Percentiles rank a stretch among this genome's conserved stretches.
Evolutionary conservation across 2,797 vertebrate genomes (phyloP).

Genomic region (Heliangelus exortis): DNA sequence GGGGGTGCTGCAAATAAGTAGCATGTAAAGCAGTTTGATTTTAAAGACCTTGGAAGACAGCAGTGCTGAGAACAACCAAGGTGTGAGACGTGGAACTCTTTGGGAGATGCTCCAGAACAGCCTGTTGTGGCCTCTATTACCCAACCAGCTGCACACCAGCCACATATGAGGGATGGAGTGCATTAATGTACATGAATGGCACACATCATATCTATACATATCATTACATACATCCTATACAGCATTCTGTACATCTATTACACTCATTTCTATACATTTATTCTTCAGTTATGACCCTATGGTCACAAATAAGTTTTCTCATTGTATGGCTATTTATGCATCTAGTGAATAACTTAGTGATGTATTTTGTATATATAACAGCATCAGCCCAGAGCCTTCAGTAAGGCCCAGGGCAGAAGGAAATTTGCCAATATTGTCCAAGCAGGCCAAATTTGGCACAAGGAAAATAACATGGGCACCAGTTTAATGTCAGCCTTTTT

Average conservation of each 20-base stretch:
- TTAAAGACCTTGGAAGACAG: neutral
- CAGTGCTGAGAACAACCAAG: neutral
- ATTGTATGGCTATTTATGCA: neutral
- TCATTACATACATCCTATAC: too few species aligned
- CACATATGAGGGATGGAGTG: rapidly evolving
- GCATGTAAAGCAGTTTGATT: neutral
- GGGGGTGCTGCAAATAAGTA: neutral
- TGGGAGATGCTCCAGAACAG: neutral
- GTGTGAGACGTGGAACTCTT: neutral
- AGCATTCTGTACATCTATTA: too few species aligned
- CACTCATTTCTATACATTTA: too few species aligned
- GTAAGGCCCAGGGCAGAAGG: neutral
- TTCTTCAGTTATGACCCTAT: neutral
- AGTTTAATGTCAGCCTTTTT: neutral
- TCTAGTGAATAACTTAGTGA: rapidly evolving
- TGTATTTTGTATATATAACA: neutral
- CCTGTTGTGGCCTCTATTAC: neutral
- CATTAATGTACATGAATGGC: rapidly evolving
- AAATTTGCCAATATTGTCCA: neutral
- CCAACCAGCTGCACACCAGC: neutral
- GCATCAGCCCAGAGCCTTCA: neutral
- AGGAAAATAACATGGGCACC: neutral
- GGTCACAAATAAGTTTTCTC: neutral
- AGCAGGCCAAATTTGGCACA: rapidly evolving
- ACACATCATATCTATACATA: too few species aligned